phyloP scores from a whole-genome alignment of 2,113 vertebrate species.

The Chloropsis cyanopogon region DNA sequence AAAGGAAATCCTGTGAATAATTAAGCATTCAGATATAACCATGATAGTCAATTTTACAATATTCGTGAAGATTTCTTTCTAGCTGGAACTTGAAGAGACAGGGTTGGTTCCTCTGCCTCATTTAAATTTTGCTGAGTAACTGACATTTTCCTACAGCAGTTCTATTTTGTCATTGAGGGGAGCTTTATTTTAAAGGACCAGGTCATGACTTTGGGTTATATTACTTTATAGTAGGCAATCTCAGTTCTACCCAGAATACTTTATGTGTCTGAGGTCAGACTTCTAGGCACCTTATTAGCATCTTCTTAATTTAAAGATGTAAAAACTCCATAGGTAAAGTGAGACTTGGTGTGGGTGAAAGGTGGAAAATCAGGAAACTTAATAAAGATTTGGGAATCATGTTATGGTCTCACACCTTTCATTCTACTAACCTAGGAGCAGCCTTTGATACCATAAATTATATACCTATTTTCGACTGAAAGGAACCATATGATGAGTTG shows the following conservation, averaged over 20 bases:
- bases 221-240: background rate
- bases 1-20: background rate
- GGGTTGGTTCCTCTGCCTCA: background rate
- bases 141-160: background rate
- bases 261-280: background rate
- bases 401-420: background rate
- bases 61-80: background rate
- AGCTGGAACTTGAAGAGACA: background rate
- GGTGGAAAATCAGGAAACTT: background rate
- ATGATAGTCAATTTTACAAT: background rate
- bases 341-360: background rate
- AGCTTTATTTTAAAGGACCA: background rate
- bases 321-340: background rate
- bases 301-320: background rate
- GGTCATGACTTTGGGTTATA: background rate
- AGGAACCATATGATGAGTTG: constrained; percentile 40
- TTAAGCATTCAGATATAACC: background rate
- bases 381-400: constrained; percentile 14
- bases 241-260: background rate
- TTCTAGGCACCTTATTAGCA: background rate
- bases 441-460: constrained; percentile 50
- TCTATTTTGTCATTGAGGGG: background rate
- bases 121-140: constrained; percentile 32
- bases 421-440: constrained; percentile 57
- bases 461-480: constrained; percentile 66